These are phyloP conservation scores for Chaetodon trifasciatus DNA, from an alignment of 2,797 vertebrate species.

Conservation along the genomic window DNA sequence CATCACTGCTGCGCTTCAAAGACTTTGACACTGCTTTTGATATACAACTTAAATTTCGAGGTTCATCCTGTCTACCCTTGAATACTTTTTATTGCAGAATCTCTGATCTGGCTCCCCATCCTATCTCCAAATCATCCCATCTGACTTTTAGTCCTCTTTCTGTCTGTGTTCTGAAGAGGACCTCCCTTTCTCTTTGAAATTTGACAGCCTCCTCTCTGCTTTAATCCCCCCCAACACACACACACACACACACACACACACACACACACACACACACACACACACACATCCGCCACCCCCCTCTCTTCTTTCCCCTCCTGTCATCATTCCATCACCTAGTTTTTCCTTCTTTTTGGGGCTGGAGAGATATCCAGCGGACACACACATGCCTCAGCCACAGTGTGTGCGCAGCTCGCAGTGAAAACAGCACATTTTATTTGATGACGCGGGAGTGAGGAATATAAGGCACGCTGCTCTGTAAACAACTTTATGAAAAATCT, in stretches of 20 bases:
- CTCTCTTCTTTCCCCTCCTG: neutral
- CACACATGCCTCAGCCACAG: neutral
- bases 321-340: constrained; percentile 25
- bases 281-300: neutral
- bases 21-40: constrained; percentile 46
- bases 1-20: constrained; percentile 53
- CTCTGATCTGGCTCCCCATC: constrained; percentile 47
- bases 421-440: constrained; percentile 11
- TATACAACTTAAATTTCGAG: constrained; percentile 53
- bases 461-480: neutral
- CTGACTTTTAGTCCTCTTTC: constrained; percentile 43
- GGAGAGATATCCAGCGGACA: neutral
- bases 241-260: too few species aligned
- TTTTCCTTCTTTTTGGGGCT: constrained; percentile 16
- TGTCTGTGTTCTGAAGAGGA: constrained; percentile 31
- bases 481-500: constrained; percentile 2
- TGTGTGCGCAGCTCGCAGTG: neutral
- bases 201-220: constrained; percentile 36
- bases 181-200: constrained; percentile 53
- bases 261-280: too few species aligned
- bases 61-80: constrained; percentile 42
- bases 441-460: neutral
- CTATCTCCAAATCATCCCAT: constrained; percentile 30
- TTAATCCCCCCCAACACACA: constrained; percentile 1
- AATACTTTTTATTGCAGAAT: constrained; percentile 34